These are phyloP conservation scores for Pediacus dermestoides DNA, from an alignment of 2,888 invertebrate species.

Conservation along the genomic window DNA sequence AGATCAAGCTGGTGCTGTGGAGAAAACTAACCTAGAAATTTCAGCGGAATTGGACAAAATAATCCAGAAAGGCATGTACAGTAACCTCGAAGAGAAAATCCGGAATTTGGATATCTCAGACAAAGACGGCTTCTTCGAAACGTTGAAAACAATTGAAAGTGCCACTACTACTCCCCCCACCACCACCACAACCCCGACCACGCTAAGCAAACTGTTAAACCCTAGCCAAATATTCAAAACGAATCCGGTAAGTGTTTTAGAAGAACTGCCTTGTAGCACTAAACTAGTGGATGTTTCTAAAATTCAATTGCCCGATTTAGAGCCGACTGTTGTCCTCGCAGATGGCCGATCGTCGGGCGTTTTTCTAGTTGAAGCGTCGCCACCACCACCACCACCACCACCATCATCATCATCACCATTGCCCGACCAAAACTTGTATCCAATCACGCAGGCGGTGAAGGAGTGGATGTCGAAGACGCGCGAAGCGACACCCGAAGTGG, in stretches of 20 bases:
- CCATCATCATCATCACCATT: slow-evolving; percentile 4
- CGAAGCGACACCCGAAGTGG: slow-evolving; percentile 48
- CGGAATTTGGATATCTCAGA: slow-evolving; percentile 39
- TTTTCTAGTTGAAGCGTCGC: slow-evolving; percentile 32
- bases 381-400: slow-evolving; percentile 11
- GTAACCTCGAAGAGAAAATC: slow-evolving; percentile 45
- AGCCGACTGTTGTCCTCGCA: slow-evolving; percentile 26
- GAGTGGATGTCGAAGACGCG: slow-evolving; percentile 55
- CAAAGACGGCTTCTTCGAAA: slow-evolving; percentile 44
- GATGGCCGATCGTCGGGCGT: slow-evolving; percentile 25
- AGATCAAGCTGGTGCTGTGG: slow-evolving; percentile 24
- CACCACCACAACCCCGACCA: slow-evolving; percentile 34
- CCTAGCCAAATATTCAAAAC: slow-evolving; percentile 24
- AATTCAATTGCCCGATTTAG: slow-evolving; percentile 26
- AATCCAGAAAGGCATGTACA: slow-evolving; percentile 48
- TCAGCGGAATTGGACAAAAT: slow-evolving; percentile 47
- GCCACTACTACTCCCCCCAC: slow-evolving; percentile 19
- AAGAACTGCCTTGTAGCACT: slow-evolving; percentile 24
- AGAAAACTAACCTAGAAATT: slow-evolving; percentile 46
- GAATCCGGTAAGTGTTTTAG: slow-evolving; percentile 35
- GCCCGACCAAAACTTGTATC: slow-evolving; percentile 44
- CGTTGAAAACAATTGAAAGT: slow-evolving; percentile 31
- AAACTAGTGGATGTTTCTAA: slow-evolving; percentile 16
- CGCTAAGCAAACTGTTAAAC: slow-evolving; percentile 35
- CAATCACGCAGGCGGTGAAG: slow-evolving; percentile 59